Evolutionary conservation across 1,140 invertebrate genomes (phyloP).

Genomic region (Zaprionus gabonicus): DNA sequence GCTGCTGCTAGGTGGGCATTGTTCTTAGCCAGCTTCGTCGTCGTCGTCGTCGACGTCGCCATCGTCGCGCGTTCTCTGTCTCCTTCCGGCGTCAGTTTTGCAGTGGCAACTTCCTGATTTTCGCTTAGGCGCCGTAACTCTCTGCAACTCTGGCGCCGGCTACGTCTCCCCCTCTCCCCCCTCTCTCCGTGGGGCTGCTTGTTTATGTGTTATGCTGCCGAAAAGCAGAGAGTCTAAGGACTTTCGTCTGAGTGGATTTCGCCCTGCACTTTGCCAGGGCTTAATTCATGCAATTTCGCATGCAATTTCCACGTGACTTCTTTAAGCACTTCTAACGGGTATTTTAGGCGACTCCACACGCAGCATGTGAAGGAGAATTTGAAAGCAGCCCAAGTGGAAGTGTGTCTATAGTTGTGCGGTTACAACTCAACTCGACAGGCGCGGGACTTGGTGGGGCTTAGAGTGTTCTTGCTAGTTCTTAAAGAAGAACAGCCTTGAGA

Average conservation of each 20-base stretch:
- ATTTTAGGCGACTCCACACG: constrained; percentile 2
- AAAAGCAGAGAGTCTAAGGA: constrained; percentile 82
- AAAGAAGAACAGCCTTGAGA: no score
- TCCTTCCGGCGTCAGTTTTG: constrained; percentile 61
- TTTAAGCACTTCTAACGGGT: constrained; percentile 17
- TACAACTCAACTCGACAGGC: not conserved
- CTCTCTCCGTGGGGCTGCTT: constrained; percentile 16
- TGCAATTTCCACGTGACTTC: constrained; percentile 51
- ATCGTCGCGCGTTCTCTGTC: constrained; percentile 38
- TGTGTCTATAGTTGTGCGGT: not conserved
- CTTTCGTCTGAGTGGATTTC: constrained; percentile 83
- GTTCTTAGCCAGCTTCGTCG: constrained; percentile 63
- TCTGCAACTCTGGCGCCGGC: constrained; percentile 32
- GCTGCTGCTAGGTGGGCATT: constrained; percentile 46
- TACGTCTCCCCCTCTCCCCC: not conserved
- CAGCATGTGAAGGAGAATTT: not conserved
- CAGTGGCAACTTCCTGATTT: constrained; percentile 79
- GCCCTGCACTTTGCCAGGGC: constrained; percentile 47
- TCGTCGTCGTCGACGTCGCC: constrained; percentile 33
- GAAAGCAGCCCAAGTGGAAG: not conserved
- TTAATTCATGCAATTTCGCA: constrained; percentile 76
- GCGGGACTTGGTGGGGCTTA: not conserved
- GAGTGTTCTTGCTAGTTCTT: not conserved
- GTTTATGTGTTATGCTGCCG: constrained; percentile 71
- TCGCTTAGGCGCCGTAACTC: constrained; percentile 31